Percentiles rank a stretch among this genome's conserved stretches.
phyloP scores from a whole-genome alignment of 2,113 vertebrate genomes.

The Gulo gulo region DNA sequence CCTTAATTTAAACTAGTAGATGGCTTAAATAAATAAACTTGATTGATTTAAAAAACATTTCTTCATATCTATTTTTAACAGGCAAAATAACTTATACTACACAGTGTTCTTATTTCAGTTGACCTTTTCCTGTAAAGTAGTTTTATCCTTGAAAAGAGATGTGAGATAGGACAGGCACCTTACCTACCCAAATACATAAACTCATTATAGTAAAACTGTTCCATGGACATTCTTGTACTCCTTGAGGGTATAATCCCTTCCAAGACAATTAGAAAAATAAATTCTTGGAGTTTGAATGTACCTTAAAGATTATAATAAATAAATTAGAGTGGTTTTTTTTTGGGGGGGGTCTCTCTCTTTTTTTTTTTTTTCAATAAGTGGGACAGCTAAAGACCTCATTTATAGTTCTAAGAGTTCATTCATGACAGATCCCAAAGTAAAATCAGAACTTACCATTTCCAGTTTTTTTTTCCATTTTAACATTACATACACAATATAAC shows the following conservation, averaged over 20 bases:
- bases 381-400: not conserved
- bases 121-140: not conserved
- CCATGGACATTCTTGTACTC: not conserved
- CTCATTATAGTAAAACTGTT: not conserved
- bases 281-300: not conserved
- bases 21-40: slow-evolving; percentile 26
- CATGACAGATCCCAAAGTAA: not conserved
- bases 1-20: slow-evolving; percentile 32
- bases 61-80: slow-evolving; percentile 6
- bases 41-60: slow-evolving; percentile 11
- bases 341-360: not conserved
- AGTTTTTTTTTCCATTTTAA: not conserved
- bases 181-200: not conserved
- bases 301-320: not conserved
- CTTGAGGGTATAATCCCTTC: not conserved
- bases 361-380: not conserved
- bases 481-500: not conserved
- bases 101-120: not conserved
- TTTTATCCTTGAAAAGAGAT: not conserved
- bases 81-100: not conserved
- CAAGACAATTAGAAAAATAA: slow-evolving; percentile 13
- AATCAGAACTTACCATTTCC: not conserved
- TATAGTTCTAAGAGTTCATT: not conserved
- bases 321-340: not conserved
- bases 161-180: not conserved